phyloP scores from a whole-genome alignment of 2,113 vertebrate genomes.

The Catharus bicknelli region DNA sequence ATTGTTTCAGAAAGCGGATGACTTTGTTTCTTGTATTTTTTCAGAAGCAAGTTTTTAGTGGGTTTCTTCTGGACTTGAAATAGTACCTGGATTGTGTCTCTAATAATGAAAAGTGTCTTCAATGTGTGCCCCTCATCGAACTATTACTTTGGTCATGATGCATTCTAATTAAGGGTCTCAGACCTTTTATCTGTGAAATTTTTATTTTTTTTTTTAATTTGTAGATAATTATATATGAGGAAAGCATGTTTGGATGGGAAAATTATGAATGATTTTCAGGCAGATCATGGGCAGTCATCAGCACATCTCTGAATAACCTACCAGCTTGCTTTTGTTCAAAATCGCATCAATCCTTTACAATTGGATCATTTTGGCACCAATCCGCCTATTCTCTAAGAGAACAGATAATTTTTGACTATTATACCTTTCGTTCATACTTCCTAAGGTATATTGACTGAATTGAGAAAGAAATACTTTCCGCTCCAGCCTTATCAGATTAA shows the following conservation, averaged over 20 bases:
- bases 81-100: neutral
- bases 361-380: neutral
- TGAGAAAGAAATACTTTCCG: neutral
- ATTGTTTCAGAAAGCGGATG: neutral
- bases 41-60: neutral
- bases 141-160: neutral
- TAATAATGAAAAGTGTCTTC: neutral
- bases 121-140: fast-evolving
- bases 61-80: neutral
- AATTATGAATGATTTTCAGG: neutral
- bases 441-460: neutral
- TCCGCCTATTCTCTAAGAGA: neutral
- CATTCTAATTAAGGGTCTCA: neutral
- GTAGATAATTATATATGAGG: neutral
- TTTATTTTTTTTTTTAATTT: neutral
- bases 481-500: neutral
- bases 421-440: neutral
- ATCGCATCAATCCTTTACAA: neutral
- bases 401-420: neutral
- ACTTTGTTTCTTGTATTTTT: neutral
- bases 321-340: neutral
- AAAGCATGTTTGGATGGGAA: neutral
- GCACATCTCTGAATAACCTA: neutral
- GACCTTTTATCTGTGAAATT: neutral
- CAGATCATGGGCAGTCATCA: neutral